A percentile compares a stretch with the other conserved stretches of the same genome.
Evolutionary conservation across 2,113 vertebrate species (phyloP).

Genomic region (Takifugu flavidus): DNA sequence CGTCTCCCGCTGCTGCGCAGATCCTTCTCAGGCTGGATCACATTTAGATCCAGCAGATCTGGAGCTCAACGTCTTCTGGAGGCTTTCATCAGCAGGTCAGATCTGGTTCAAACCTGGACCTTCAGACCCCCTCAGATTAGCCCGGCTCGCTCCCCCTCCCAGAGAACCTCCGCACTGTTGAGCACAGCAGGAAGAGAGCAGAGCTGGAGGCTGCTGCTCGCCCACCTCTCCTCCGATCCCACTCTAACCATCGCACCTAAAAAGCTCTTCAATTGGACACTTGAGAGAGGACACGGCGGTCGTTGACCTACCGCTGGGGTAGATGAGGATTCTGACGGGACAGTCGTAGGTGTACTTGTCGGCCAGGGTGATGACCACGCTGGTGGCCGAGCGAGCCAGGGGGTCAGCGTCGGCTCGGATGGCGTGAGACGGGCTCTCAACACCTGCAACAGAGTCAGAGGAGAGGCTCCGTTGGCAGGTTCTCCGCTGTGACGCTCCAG

Average conservation of each 20-base stretch:
- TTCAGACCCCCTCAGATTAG: no score
- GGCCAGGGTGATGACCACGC: slow-evolving; percentile 87
- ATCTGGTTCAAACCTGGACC: not conserved
- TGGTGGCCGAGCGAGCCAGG: slow-evolving; percentile 83
- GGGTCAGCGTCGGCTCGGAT: slow-evolving; percentile 91
- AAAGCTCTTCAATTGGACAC: not conserved
- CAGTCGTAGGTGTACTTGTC: slow-evolving; percentile 93
- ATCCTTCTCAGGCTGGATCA: no score
- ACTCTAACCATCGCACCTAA: no score
- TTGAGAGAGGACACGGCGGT: not conserved
- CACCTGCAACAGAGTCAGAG: slow-evolving; percentile 74
- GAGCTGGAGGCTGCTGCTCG: slow-evolving; percentile 5
- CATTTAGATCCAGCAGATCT: no score
- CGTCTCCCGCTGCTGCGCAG: no score
- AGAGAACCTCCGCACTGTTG: slow-evolving; percentile 17
- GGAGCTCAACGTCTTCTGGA: no score
- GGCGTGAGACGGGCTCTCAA: slow-evolving; percentile 93
- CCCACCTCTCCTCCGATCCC: slow-evolving; percentile 22
- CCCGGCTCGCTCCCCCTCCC: no score
- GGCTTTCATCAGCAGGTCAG: slow-evolving; percentile 11
- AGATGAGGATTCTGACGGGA: slow-evolving; percentile 90
- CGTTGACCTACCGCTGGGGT: slow-evolving; percentile 85
- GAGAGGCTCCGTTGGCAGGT: not conserved
- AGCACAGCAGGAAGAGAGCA: slow-evolving; percentile 25
- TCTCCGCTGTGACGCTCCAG: no score